Base-by-base conservation (phyloP, 2,888 invertebrate species). In the Drosophila rellima region DNA sequence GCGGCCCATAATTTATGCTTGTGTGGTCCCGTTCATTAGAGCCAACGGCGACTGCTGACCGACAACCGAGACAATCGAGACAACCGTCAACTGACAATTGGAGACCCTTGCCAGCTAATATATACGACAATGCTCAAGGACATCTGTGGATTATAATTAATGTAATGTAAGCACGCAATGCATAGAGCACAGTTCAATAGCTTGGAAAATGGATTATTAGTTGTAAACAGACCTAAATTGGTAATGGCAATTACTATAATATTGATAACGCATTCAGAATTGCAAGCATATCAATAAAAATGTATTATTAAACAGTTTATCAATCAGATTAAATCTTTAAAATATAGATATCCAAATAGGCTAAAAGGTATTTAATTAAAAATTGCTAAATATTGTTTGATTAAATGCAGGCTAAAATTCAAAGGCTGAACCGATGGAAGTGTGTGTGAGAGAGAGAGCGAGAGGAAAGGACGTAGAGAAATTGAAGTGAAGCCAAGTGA, bases 1-100 rank as follows among this genome's bases (percentile, higher is more conserved):
- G n/a, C 26, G 7, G 26, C 26, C 26, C 26, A 26, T 26, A 26
- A 26, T 26, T 26, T 26, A 26, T 26, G 26, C 26, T 26, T 26
- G 81, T 76, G 82, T 67, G 73, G 70, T 71, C 10, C 29, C 86
- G 70, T 88, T 86, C 81, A 88, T 88, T 88, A 80, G 74, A 74
- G 78, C 74, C 67, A 64, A 18, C 55, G 50, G 48, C 64, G 39
- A 44, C 48, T 2, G 20, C 33, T 44, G 54, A 55, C 45, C 50
- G 26, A 26, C 26, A 26, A 26, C 7, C 26, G 26, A 26, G 40
- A 54, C 39, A 40, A 45, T 44, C 20, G 29, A 33, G 33, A 17
- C 35, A 47, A 26, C 39, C 26, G 26, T 23, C 42, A 17, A 35
- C 45, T 11, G 33, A 26, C 33, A 52, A 26, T 26, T 26, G 40